A percentile compares a stretch with the other conserved stretches of the same genome.
Conservation (phyloP, 2,113 vertebrate species). For the Nycticryphes semicollaris region DNA sequence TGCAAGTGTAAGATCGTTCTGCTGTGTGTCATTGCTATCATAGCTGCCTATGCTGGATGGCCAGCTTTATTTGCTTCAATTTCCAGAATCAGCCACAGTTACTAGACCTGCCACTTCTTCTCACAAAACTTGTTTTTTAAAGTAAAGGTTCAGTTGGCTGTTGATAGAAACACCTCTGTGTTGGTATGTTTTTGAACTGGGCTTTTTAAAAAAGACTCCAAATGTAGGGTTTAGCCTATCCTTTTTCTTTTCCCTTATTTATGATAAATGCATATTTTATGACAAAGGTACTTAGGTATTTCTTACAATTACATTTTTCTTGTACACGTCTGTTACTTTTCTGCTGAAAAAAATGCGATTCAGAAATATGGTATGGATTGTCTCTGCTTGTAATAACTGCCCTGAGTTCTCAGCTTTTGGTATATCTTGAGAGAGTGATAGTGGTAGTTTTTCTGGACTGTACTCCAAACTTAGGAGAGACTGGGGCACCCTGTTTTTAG, state of each 20-base stretch:
- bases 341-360: not conserved
- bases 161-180: not conserved
- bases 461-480: not conserved
- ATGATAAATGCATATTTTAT: not conserved
- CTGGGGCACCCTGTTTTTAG: not conserved
- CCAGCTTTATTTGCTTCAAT: not conserved
- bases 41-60: not conserved
- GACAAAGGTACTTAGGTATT: not conserved
- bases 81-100: not conserved
- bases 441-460: not conserved
- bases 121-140: not conserved
- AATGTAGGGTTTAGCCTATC: not conserved
- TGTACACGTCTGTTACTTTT: not conserved
- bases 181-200: not conserved
- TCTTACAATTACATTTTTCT: not conserved
- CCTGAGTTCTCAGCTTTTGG: too few relatives aligned
- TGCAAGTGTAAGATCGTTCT: not conserved
- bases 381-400: not conserved
- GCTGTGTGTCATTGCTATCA: not conserved
- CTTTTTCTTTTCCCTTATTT: not conserved
- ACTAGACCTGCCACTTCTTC: not conserved
- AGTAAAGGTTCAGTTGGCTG: not conserved
- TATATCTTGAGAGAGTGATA: not conserved
- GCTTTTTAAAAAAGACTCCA: not conserved
- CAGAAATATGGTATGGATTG: not conserved